Base-by-base conservation (phyloP, 2,113 vertebrate species). In the Gadus chalcogrammus region DNA sequence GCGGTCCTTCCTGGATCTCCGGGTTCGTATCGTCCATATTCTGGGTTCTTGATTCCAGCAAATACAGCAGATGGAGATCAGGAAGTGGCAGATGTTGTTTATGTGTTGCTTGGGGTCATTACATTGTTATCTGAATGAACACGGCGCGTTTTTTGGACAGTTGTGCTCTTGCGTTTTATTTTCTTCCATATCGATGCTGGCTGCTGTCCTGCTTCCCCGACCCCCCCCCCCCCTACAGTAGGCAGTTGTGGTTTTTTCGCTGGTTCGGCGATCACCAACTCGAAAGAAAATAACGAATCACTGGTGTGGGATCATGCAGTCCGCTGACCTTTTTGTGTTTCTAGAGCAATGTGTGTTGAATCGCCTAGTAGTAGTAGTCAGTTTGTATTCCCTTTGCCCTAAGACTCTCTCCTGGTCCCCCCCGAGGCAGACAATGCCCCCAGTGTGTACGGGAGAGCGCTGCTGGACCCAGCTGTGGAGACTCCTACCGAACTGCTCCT, bases 381-480 rank as follows among this genome's bases (percentile, higher is more conserved):
- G 60, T 76, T 72, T 65, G 42, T 61, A 35, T 67, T 69, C 53
- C 48, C 5, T 69, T 63, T 81, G 38, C 73, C 62, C 68, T 9
- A 0, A 9, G 42, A 48, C 42, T 48, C 81, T 66, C 68, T 72
- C 70, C 65, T 52, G 73, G 53, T 70, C n/a, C n/a, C n/a, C n/a
- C 72, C 71, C 48, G 67, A 5, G 48, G 74, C 73, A 72, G 85
- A 91, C 90, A 91, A 91, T 88, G 87, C 85, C 15, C 79, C 71
- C 76, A 80, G 77, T 90, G 90, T 89, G 64, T 84, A 67, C 74
- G 0, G 42, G 52, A 5, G 67, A 66, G 59, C 82, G 76, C 89
- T 84, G 85, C 87, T 89, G 85, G 85, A 84, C 84, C 81, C 89
- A 88, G 85, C 88, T 89, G 90, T 78, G 76, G 77, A 77, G 67